These are phyloP conservation scores for Paragorgia papillata DNA, from an alignment of 92 coral and sea anemone species.

Conservation along the genomic window DNA sequence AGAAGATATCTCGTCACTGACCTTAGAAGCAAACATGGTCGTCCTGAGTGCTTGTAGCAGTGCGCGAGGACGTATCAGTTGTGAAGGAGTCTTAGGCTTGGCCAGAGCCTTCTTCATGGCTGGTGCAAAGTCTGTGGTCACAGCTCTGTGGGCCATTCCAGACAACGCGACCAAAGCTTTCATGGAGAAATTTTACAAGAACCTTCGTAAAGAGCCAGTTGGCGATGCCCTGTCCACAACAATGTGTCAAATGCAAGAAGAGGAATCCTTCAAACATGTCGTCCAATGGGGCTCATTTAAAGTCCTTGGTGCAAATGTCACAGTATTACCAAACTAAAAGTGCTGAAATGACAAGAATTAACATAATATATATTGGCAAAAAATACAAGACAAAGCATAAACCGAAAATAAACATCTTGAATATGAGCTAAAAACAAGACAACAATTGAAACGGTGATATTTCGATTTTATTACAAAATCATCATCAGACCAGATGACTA, in stretches of 20 bases:
- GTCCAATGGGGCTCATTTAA: conserved; percentile 24
- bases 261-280: neutral
- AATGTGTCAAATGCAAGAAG: neutral
- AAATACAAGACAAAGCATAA: no score
- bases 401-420: no score
- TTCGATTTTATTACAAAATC: no score
- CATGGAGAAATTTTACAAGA: conserved; percentile 36
- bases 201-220: conserved; percentile 17
- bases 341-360: no score
- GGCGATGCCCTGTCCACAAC: conserved; percentile 20
- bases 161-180: conserved; percentile 45
- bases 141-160: conserved; percentile 48
- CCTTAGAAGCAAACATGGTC: conserved; percentile 44
- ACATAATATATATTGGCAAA: no score
- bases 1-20: conserved; percentile 33
- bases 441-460: no score
- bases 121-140: conserved; percentile 55
- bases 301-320: conserved; percentile 27
- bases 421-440: no score
- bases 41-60: conserved; percentile 56
- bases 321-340: neutral
- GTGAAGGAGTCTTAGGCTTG: conserved; percentile 50
- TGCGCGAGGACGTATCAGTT: conserved; percentile 38
- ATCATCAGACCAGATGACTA: no score
- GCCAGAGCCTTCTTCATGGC: conserved; percentile 51